phyloP scores from a whole-genome alignment of 2,113 vertebrate species.

The Solea senegalensis region DNA sequence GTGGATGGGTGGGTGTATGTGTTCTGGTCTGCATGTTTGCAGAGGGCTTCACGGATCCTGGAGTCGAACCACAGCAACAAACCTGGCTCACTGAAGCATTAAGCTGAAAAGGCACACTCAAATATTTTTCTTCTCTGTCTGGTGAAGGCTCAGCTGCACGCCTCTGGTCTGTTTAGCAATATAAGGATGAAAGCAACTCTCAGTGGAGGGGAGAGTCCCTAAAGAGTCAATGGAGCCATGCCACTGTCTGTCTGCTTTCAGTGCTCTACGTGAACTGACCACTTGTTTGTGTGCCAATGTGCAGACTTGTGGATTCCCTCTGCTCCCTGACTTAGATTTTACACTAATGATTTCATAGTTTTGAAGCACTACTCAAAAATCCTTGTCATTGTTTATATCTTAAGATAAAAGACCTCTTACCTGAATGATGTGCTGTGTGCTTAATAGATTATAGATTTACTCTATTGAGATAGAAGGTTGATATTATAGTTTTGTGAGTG shows the following conservation, averaged over 20 bases:
- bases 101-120: constrained; percentile 49
- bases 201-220: constrained; percentile 31
- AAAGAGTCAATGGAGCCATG: constrained; percentile 39
- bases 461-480: neutral
- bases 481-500: neutral
- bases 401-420: neutral
- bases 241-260: constrained; percentile 31
- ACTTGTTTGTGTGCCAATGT: neutral
- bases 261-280: neutral
- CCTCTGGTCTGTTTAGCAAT: constrained; percentile 34
- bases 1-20: neutral
- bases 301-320: neutral
- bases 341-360: neutral
- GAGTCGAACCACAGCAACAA: constrained; percentile 40
- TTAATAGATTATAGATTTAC: constrained; percentile 16
- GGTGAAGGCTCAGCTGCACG: constrained; percentile 9
- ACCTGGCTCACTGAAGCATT: constrained; percentile 52
- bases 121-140: constrained; percentile 37
- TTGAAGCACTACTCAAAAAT: neutral
- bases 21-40: constrained; percentile 28
- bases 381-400: constrained; percentile 7
- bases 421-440: constrained; percentile 1
- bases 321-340: too few species aligned
- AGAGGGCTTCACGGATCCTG: constrained; percentile 37
- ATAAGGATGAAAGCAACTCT: constrained; percentile 47